Conservation (phyloP, 2,888 invertebrate species). For the Tromatobia lineatoria region DNA sequence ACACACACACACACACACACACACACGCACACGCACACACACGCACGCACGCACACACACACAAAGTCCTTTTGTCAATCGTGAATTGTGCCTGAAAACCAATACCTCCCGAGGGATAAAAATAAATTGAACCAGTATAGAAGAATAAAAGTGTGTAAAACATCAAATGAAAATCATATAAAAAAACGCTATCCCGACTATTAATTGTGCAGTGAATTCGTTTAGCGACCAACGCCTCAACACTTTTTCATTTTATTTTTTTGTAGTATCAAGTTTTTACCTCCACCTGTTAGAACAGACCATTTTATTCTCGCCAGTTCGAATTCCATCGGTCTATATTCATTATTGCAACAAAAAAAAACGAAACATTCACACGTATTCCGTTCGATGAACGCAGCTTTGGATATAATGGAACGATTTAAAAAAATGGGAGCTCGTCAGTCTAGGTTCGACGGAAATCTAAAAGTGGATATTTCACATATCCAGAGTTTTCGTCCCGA, state of each 20-base stretch:
- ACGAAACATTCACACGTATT: conserved; percentile 7
- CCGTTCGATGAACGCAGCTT: conserved; percentile 1
- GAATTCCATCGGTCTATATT: neutral
- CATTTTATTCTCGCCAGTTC: neutral
- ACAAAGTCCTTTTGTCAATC: conserved; percentile 49
- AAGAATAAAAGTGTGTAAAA: conserved; percentile 23
- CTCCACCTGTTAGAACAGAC: neutral
- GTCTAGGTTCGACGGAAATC: conserved; percentile 1
- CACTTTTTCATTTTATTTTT: conserved; percentile 15
- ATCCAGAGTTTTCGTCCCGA: conserved; percentile 1
- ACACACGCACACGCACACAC: no score
- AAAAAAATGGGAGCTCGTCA: conserved; percentile 7
- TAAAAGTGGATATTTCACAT: conserved; percentile 40
- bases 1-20: no score
- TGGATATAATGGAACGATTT: conserved; percentile 12
- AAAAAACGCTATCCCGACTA: conserved; percentile 19
- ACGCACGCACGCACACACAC: no score
- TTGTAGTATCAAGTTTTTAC: conserved; percentile 10
- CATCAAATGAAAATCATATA: neutral
- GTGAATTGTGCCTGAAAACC: conserved; percentile 32
- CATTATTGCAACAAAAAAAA: neutral
- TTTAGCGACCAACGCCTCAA: conserved; percentile 12
- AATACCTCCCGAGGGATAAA: conserved; percentile 28
- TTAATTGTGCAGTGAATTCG: conserved; percentile 40
- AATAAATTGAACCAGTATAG: conserved; percentile 31